Base-by-base conservation (phyloP, 2,888 invertebrate genomes). In the Apocheima hispidaria region DNA sequence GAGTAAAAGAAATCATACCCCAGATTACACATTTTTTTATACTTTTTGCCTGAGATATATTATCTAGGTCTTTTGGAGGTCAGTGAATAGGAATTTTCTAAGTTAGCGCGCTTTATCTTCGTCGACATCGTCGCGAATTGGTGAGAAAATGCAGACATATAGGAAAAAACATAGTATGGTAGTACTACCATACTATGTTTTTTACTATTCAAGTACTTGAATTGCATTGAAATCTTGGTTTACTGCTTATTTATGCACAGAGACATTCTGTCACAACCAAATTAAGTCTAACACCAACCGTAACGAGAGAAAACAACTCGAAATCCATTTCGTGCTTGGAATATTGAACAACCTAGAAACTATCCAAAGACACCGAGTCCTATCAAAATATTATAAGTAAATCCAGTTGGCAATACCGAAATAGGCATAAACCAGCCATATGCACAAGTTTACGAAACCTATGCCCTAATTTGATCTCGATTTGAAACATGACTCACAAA, bases 401-500 rank as follows among this genome's bases (percentile, higher is more conserved):
- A 58, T 20, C 49, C 3, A 44, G 55, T 60, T 60, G 50, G 55
- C 60, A 60, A 55, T 50, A 43, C 41, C 18, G 21, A 44, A 43
- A 4, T 51, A 58, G 50, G 35, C 33, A 41, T 30, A 50, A 53
- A 54, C 53, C 43, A 12, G 57, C 28, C 26, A 30, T 30, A 53
- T 20, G 16, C 16, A 14, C 56, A 9, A 26, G 4, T 36, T 57
- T 52, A 53, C 56, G 57, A 62, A 62, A 62, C 53, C 56, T 26
- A 23, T 35, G 35, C 35, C 48, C 53, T 49, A 56, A 60, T 54
- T 30, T 46, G 54, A 54, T 52, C 58, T 58, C 38, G 48, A 52
- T 55, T 48, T 55, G 30, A 54, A 23, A 54, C 50, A 43, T 66
- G 57, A 61, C 20, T 61, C 49, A 66, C 52, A 54, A 54, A 46